Percentiles rank a stretch among this genome's conserved stretches.
phyloP scores from a whole-genome alignment of 2,113 vertebrate genomes.

The Epinephelus moara region DNA sequence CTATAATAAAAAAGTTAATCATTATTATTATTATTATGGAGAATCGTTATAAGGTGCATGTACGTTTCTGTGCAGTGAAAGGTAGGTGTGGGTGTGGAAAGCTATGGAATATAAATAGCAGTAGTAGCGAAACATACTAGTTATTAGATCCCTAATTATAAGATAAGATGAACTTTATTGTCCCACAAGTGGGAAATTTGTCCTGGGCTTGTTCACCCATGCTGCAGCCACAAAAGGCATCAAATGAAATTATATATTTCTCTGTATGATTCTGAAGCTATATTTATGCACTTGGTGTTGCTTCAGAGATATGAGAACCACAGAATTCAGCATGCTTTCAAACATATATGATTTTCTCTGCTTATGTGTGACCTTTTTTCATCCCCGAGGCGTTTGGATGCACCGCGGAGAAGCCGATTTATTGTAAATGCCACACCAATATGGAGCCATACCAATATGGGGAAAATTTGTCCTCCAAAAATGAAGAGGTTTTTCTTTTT shows the following conservation, averaged over 20 bases:
- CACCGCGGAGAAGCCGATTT: conserved; percentile 11
- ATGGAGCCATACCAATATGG: conserved; percentile 8
- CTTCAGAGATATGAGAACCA: not conserved
- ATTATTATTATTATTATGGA: no score
- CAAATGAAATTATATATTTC: not conserved
- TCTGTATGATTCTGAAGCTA: not conserved
- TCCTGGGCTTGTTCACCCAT: no score
- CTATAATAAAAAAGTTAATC: no score
- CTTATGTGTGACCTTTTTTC: conserved; percentile 44
- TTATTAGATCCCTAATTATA: not conserved
- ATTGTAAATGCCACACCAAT: conserved; percentile 57
- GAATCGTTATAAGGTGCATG: not conserved
- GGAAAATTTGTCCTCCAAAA: conserved; percentile 10
- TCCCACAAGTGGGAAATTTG: no score
- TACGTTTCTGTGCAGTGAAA: not conserved
- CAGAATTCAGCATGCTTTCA: not conserved
- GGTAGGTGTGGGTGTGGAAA: not conserved
- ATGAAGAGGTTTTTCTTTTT: not conserved
- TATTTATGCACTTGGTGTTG: not conserved
- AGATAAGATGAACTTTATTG: no score
- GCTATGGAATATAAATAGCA: not conserved
- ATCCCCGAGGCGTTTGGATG: conserved; percentile 33
- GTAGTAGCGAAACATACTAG: not conserved
- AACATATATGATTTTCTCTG: conserved; percentile 22
- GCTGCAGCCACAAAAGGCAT: no score